Evolutionary conservation across 2,113 vertebrate genomes (phyloP).

Genomic region (Pongo pygmaeus): DNA sequence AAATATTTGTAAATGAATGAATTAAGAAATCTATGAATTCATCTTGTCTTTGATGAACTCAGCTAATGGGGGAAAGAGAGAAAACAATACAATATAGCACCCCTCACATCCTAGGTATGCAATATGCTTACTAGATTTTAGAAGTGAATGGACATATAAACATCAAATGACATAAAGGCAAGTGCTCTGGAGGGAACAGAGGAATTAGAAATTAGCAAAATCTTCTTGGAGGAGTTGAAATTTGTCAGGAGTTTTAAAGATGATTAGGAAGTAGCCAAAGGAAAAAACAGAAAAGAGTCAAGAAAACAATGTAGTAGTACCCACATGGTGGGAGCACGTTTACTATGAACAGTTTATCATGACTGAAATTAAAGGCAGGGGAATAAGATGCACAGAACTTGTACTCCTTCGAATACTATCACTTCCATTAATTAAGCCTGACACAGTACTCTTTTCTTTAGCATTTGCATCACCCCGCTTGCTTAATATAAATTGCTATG

Average conservation of each 20-base stretch:
- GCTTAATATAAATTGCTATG: background rate
- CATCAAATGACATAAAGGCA: background rate
- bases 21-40: background rate
- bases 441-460: background rate
- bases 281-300: background rate
- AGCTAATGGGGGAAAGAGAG: background rate
- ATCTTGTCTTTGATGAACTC: background rate
- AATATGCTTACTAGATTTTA: background rate
- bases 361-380: background rate
- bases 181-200: background rate
- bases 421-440: background rate
- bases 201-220: background rate
- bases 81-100: background rate
- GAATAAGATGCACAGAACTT: fast-evolving
- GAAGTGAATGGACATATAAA: background rate
- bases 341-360: no score
- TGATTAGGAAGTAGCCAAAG: background rate
- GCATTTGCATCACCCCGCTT: background rate
- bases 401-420: fast-evolving
- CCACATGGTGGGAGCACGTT: fast-evolving
- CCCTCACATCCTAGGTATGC: background rate
- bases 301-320: background rate
- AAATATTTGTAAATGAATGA: background rate
- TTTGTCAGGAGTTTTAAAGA: background rate
- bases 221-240: background rate